Conservation (phyloP, 2,797 vertebrate genomes). For the Saxicola maurus region DNA sequence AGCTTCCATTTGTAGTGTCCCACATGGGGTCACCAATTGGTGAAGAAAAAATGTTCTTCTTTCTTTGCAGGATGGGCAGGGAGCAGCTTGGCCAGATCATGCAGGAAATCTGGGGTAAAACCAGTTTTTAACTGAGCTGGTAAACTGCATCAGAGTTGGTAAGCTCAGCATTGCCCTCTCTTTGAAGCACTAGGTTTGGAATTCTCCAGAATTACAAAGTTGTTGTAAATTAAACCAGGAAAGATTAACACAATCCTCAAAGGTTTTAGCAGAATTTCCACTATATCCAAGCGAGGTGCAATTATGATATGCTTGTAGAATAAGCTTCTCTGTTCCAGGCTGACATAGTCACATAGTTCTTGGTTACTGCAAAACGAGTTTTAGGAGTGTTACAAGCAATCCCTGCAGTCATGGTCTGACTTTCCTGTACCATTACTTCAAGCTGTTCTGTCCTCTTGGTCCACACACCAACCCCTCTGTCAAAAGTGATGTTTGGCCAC, state of each 20-base stretch:
- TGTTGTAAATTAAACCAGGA: neutral
- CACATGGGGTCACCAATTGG: accelerated
- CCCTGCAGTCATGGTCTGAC: too few relatives aligned
- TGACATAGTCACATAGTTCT: neutral
- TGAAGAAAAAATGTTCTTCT: neutral
- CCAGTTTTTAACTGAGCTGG: neutral
- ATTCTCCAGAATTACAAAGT: neutral
- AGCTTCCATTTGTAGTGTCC: neutral
- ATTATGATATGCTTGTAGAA: neutral
- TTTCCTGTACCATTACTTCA: neutral
- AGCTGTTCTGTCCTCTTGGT: neutral
- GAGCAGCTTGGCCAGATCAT: neutral
- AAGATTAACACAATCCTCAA: neutral
- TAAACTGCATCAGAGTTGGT: neutral
- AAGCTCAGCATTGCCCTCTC: neutral
- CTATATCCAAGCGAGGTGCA: neutral
- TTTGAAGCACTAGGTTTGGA: neutral
- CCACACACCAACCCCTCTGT: neutral
- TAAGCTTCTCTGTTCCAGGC: neutral
- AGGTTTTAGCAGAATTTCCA: neutral
- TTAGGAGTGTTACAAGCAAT: neutral
- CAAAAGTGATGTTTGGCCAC: neutral
- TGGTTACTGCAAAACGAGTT: neutral
- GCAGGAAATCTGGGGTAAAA: neutral
- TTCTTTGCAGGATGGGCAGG: neutral